phyloP scores from a whole-genome alignment of 2,797 vertebrate species.

The Notolepis coatsorum region DNA sequence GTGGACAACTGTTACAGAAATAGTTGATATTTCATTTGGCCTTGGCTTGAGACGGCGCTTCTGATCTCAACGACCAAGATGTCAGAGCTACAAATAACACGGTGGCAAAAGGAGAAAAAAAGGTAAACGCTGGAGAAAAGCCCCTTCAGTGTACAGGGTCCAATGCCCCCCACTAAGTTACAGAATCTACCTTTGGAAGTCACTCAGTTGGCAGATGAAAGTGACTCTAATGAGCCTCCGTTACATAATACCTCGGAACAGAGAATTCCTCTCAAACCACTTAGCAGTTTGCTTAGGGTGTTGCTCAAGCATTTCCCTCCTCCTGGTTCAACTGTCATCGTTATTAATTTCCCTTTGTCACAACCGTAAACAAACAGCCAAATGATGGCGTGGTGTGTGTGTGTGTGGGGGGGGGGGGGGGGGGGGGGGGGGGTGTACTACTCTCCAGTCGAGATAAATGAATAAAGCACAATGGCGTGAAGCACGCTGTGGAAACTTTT shows the following conservation, averaged over 20 bases:
- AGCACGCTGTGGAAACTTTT: slow-evolving; percentile 53
- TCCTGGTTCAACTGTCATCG: slow-evolving; percentile 38
- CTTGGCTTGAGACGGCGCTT: background rate
- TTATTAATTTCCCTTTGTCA: slow-evolving; percentile 65
- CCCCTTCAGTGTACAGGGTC: background rate
- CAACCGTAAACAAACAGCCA: slow-evolving; percentile 62
- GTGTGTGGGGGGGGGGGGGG: background rate
- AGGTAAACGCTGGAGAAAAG: too few relatives aligned
- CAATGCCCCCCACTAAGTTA: background rate
- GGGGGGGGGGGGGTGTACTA: background rate
- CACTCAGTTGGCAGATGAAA: slow-evolving; percentile 29
- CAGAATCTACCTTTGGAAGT: slow-evolving; percentile 28
- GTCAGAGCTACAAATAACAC: too few relatives aligned
- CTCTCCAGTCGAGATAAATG: slow-evolving; percentile 38
- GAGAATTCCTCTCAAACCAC: background rate
- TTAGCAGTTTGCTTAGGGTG: slow-evolving; percentile 29
- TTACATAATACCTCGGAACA: background rate
- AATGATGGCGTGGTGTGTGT: background rate
- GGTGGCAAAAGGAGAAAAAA: too few relatives aligned
- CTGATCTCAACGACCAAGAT: background rate
- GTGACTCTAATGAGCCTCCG: background rate
- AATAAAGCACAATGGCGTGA: slow-evolving; percentile 57
- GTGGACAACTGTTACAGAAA: slow-evolving; percentile 3
- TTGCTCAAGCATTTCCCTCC: background rate
- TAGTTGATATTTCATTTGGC: background rate